Percentiles rank a stretch among this genome's conserved stretches.
phyloP scores from a whole-genome alignment of 2,797 vertebrate genomes.

The Platyrinchus mystaceus region DNA sequence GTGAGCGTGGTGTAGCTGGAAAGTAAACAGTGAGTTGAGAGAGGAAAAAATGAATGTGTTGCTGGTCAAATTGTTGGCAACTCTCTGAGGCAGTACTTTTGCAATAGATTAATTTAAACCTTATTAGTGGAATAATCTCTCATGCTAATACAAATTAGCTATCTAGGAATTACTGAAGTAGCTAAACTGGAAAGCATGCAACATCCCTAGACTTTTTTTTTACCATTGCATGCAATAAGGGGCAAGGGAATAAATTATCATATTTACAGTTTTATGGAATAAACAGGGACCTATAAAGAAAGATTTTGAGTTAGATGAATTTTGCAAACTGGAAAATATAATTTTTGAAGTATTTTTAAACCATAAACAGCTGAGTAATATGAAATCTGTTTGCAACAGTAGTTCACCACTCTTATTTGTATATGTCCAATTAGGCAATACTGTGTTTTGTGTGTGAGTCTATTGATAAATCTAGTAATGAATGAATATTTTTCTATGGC shows the following conservation, averaged over 20 bases:
- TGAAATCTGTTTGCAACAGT: background rate
- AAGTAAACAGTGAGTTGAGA: conserved; percentile 19
- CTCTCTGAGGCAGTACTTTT: conserved; percentile 9
- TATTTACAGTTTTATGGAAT: background rate
- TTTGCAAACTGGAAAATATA: background rate
- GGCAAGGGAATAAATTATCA: background rate
- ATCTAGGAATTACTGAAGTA: background rate
- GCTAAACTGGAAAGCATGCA: background rate
- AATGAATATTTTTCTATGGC: background rate
- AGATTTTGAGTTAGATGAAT: background rate
- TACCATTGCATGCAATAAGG: background rate
- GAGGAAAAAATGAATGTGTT: conserved; percentile 30
- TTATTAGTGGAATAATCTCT: conserved; percentile 40
- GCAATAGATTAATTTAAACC: conserved; percentile 41
- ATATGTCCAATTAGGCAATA: background rate
- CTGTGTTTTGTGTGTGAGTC: background rate
- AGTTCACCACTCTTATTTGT: background rate
- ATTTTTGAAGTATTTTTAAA: background rate
- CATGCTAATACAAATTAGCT: conserved; percentile 1
- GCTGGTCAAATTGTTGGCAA: conserved; percentile 34
- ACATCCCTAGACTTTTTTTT: background rate
- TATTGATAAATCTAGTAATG: background rate
- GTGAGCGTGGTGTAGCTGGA: background rate
- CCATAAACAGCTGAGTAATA: background rate
- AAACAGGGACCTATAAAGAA: background rate